Evolutionary conservation across 2,888 invertebrate genomes (phyloP).

Genomic region (Clusia tigrina): DNA sequence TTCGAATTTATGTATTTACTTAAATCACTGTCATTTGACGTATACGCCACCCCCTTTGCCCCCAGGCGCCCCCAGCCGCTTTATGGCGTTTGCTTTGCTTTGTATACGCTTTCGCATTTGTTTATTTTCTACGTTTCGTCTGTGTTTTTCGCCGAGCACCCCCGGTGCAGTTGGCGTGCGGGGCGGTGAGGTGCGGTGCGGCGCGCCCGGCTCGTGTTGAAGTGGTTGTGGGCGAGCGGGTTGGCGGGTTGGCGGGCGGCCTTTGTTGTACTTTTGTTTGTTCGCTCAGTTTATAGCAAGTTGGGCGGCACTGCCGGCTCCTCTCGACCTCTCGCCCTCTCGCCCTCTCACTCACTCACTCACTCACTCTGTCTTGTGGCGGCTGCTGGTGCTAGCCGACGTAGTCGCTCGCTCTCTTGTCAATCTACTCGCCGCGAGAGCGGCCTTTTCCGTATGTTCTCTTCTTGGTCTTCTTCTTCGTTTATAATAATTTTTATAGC

Average conservation of each 20-base stretch:
- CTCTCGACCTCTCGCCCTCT: neutral
- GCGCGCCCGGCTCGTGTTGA: neutral
- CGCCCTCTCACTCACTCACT: neutral
- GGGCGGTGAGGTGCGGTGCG: neutral
- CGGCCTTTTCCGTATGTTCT: slow-evolving; percentile 9
- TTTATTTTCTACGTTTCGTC: neutral
- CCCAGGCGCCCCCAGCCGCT: neutral
- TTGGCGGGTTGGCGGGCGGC: neutral
- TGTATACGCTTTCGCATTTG: neutral
- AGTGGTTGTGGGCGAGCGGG: neutral
- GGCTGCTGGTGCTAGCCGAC: slow-evolving; percentile 31
- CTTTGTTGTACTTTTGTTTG: neutral
- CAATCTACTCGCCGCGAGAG: no score
- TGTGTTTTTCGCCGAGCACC: neutral
- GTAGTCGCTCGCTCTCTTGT: slow-evolving; percentile 2
- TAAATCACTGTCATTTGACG: neutral
- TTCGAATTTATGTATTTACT: neutral
- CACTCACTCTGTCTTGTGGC: slow-evolving; percentile 15
- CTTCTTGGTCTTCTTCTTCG: no score
- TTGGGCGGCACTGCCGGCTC: no score
- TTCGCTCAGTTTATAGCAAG: slow-evolving; percentile 2
- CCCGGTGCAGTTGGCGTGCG: neutral
- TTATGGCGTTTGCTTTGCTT: neutral
- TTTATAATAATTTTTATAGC: slow-evolving; percentile 19
- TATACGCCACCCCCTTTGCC: neutral